A percentile compares a stretch with the other conserved stretches of the same genome.
phyloP scores from a whole-genome alignment of 2,888 invertebrate species.

The Orchestes rusci region DNA sequence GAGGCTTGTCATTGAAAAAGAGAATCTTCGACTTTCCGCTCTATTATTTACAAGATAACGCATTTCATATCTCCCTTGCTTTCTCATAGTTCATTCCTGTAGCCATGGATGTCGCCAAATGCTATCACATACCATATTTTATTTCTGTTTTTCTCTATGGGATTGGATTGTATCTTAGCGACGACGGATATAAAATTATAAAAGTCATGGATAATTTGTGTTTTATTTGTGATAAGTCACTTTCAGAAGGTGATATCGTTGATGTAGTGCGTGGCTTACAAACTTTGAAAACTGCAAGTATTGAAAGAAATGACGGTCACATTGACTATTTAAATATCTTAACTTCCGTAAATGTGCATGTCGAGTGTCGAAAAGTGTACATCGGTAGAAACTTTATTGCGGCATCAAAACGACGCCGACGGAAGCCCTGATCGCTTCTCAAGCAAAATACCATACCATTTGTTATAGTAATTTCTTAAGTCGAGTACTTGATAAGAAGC shows the following conservation, averaged over 20 bases:
- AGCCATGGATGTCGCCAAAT: too few relatives aligned
- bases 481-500: constrained; percentile 29
- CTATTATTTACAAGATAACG: too few relatives aligned
- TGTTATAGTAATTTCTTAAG: constrained; percentile 36
- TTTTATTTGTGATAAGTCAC: constrained; percentile 20
- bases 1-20: too few relatives aligned
- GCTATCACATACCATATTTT: too few relatives aligned
- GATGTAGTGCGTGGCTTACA: constrained; percentile 18
- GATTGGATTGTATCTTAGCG: too few relatives aligned
- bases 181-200: too few relatives aligned
- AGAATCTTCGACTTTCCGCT: too few relatives aligned
- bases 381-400: constrained; percentile 14
- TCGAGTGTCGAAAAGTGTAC: constrained; percentile 18
- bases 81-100: too few relatives aligned
- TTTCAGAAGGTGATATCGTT: constrained; percentile 18
- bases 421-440: constrained; percentile 26
- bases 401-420: constrained; percentile 18
- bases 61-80: too few relatives aligned
- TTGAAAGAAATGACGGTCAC: constrained; percentile 19
- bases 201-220: constrained; percentile 10
- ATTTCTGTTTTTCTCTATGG: too few relatives aligned
- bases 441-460: constrained; percentile 37
- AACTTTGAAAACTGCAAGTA: constrained; percentile 22
- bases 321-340: constrained; percentile 20
- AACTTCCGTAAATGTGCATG: constrained; percentile 29